Evolutionary conservation across 23 tunicate species (phyloP).

Genomic region (Trididemnum clinides): DNA sequence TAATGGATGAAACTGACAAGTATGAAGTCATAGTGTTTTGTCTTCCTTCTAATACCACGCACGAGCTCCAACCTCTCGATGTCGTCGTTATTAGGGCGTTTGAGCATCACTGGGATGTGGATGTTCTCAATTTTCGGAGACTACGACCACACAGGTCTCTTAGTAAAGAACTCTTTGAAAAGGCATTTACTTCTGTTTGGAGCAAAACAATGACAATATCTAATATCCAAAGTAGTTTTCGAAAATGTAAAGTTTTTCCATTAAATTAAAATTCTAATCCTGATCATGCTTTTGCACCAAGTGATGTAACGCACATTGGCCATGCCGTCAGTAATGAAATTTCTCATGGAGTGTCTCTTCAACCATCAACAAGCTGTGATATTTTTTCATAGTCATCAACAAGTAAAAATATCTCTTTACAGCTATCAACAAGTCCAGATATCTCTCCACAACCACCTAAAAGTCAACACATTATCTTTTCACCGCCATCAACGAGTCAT

Average conservation of each 20-base stretch:
- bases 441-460: background rate
- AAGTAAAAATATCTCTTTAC: background rate
- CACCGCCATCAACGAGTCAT: background rate
- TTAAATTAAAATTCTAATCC: background rate
- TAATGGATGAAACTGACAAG: background rate
- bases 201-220: constrained; percentile 7
- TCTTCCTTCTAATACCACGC: background rate
- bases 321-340: no score
- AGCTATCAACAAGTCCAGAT: background rate
- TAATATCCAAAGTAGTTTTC: background rate
- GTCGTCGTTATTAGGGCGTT: background rate
- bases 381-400: background rate
- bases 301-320: background rate
- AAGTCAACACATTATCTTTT: background rate
- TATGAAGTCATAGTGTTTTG: background rate
- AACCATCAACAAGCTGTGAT: background rate
- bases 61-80: constrained; percentile 6
- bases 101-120: background rate
- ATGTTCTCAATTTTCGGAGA: constrained; percentile 3
- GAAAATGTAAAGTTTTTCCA: background rate
- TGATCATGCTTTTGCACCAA: constrained; percentile 5
- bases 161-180: background rate
- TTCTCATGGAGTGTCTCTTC: background rate
- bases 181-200: constrained; percentile 3
- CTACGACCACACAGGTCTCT: background rate